Base-by-base conservation (phyloP, 2,113 vertebrate species). In the Dolichallabes microphthalmus region DNA sequence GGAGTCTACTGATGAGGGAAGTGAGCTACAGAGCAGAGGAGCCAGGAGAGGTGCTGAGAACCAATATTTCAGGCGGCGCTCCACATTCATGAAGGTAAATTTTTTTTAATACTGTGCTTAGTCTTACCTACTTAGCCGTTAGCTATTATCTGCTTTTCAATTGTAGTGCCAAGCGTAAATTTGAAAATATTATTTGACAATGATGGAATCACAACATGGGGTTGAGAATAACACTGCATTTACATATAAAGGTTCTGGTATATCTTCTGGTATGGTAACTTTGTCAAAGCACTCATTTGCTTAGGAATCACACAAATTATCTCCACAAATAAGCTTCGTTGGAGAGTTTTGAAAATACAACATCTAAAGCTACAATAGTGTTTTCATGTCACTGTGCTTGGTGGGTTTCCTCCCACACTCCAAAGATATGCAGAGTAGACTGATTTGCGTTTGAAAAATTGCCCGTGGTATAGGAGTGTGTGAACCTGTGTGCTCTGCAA, bases 51-150 rank as follows among this genome's bases (percentile, higher is more conserved):
- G 25, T 11, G 90, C 92, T 0, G 95, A 96, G 10, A 93, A 89
- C 2, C 95, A 89, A 79, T 96, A 96, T 91, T 97, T 95, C 74
- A 95, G 92, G 5, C 89, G 96, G 0, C 95, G 89, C 55, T 95
- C 96, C 60, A 94, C 55, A 82, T 96, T 94, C 86, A 94, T 96
- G 90, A 97, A 97, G 95, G 96, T 96, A 90, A 88, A 79, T 45
- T 8, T 85, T 52, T 74, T 50, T 50, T 74, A 45, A 74, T 50
- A 11, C 69, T 73, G 69, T 73, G 39, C 2, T 13, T 22, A 4
- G 35, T 45, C 39, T 45, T 22, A 71, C 35, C 66, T 17, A 35
- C 39, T 73, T 35, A 19, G 30, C 14, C 19, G 66, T 35, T 69
- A 35, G 64, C 15, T 27, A 17, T 17, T 17, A 15, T 7, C 20